These are phyloP conservation scores for Syngnathus typhle DNA, from an alignment of 2,113 vertebrate species.

Conservation along the genomic window DNA sequence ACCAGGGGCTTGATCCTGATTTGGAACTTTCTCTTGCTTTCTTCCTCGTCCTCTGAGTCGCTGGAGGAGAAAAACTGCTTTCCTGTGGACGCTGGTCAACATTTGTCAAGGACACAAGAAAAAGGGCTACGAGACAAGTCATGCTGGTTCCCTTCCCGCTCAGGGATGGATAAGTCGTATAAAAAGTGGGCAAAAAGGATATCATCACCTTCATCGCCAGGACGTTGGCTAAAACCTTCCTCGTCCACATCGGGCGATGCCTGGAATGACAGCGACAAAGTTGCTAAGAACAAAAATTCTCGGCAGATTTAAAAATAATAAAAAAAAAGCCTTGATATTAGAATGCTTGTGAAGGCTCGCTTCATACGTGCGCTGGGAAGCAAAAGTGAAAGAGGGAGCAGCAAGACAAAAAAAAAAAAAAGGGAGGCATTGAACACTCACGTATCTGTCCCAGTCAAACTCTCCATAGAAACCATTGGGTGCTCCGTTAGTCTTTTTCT, in stretches of 20 bases:
- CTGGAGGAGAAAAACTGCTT: constrained; percentile 96
- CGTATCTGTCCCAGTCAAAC: constrained; percentile 98
- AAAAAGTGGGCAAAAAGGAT: constrained; percentile 74
- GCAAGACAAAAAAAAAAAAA: not conserved
- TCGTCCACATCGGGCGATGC: constrained; percentile 94
- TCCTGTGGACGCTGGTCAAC: constrained; percentile 79
- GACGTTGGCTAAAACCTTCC: constrained; percentile 93
- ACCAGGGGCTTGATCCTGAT: constrained; percentile 93
- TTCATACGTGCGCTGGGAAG: not conserved
- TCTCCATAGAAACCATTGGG: constrained; percentile 96
- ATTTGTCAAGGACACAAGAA: constrained; percentile 74
- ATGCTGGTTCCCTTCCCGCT: too few relatives aligned
- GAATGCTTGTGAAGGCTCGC: not conserved
- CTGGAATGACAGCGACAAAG: constrained; percentile 56
- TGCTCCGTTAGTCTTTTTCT: constrained; percentile 95
- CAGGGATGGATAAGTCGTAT: constrained; percentile 21
- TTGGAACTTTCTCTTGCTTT: constrained; percentile 90
- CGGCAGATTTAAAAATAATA: not conserved
- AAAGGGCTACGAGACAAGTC: too few relatives aligned
- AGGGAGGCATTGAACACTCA: constrained; percentile 70
- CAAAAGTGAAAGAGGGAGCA: constrained; percentile 1
- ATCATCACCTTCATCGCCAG: constrained; percentile 85
- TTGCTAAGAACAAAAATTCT: not conserved
- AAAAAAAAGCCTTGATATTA: not conserved
- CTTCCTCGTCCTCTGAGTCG: constrained; percentile 93